Evolutionary conservation across 2,888 invertebrate species (phyloP), one percentile per base, ranked within the genome.

Genomic region (Anthoptus insignis): DNA sequence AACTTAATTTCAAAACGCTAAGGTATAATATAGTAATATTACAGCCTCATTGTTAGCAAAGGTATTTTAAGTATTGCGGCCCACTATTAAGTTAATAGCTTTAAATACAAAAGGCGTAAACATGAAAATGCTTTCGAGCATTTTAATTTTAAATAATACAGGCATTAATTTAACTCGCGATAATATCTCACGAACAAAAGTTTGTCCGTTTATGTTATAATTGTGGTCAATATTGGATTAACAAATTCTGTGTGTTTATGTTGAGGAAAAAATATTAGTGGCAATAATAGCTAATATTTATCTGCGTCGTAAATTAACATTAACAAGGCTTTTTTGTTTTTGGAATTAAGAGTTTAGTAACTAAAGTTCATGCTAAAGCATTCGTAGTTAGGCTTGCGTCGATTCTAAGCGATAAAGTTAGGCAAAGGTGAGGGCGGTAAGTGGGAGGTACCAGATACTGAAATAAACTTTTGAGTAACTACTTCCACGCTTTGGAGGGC

Each of bases 71-170:
- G 42, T 19, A 42, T 42, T 59, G 22, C 24, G 24, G 24, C 22
- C 22, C 13, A 52, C 29, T 24, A 52, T 70, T 71, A 73, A 59
- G 53, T 45, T 67, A 68, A 64, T 67, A 67, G 67, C 65, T 56
- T 67, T 73, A 68, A 70, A 70, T 52, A 70, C 59, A 71, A 69
- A 45, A 70, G 71, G 60, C 58, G 72, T 71, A 70, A 67, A 78
- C 80, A 78, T 68, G 78, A 65, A 76, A 78, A 77, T 57, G 76
- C 76, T 75, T 79, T 77, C 70, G 74, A 66, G 32, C 65, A 57
- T 58, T 64, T 47, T 45, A 66, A 61, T 65, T 70, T 60, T 60
- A 60, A 60, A 65, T 50, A 45, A 61, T 47, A 47, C 32, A 19
- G 14, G 37, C 22, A 27, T 45, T 58, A 58, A 58, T 56, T 56